Evolutionary conservation across 2,888 invertebrate genomes (phyloP), one percentile per base, ranked within the genome.

Genomic region (Eristalis intricaria): DNA sequence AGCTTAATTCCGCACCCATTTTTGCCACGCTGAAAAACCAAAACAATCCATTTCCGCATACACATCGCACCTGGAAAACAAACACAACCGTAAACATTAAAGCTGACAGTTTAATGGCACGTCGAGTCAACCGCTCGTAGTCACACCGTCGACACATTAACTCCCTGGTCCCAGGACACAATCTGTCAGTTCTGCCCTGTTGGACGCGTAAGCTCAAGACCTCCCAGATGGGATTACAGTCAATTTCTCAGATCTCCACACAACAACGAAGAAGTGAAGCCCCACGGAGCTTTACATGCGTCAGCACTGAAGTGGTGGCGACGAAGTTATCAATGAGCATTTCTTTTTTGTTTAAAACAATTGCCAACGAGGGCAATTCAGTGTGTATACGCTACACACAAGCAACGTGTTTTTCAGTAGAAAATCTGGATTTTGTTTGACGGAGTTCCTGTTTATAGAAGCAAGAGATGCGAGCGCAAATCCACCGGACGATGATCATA

Each of bases 61-160:
- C 26, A 13, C 13, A 58, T 26, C 40, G 60, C 70, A 38, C 40
- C 40, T 26, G 40, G n/a, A 26, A 19, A 26, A 71, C 26, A 26
- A 40, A 35, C 50, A 50, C 29, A 29, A 73, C 13, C 32, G 19
- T 63, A 60, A 63, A 73, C 73, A 19, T 23, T 50, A 10, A 11
- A 74, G 64, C 74, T 74, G 74, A 74, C 64, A 74, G 50, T 50
- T 74, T 74, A 64, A 74, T 64, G 74, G 64, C 64, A 29, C 19
- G 8, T 35, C 29, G 15, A 64, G 32, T 23, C 74, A 64, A 40
- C 32, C 13, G 32, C 73, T 73, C 61, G 71, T 19, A 19, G 50
- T 19, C 50, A 4, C 50, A 43, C 19, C 2, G 50, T 19, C 1
- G 11, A 61, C 43, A 61, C 29, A n/a, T n/a, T 10, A 3, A n/a